These are phyloP conservation scores for Amblyteles armatorius DNA, from an alignment of 2,888 invertebrate species.

Conservation along the genomic window DNA sequence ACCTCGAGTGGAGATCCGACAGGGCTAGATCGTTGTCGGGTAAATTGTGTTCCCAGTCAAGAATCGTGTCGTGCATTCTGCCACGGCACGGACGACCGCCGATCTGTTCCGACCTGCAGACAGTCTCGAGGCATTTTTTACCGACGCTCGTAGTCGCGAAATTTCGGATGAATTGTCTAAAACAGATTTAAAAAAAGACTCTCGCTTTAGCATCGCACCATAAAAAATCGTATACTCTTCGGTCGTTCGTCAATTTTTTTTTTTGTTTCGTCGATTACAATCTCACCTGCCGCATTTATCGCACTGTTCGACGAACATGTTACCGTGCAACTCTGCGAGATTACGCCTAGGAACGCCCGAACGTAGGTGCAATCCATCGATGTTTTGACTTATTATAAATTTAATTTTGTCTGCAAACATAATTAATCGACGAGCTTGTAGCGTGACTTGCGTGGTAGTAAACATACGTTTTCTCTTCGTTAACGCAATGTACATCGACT, in stretches of 20 bases:
- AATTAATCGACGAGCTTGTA: slow-evolving; percentile 10
- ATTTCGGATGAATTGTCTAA: slow-evolving; percentile 92
- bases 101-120: slow-evolving; percentile 88
- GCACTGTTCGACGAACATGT: slow-evolving; percentile 98
- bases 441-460: not conserved
- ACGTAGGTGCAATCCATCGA: slow-evolving; percentile 97
- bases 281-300: slow-evolving; percentile 92
- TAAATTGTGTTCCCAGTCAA: slow-evolving; percentile 98
- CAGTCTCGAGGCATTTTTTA: slow-evolving; percentile 88
- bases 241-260: not conserved
- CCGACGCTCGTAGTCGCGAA: slow-evolving; percentile 93
- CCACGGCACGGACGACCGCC: slow-evolving; percentile 93
- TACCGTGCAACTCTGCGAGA: slow-evolving; percentile 98
- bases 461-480: not conserved
- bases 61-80: slow-evolving; percentile 93
- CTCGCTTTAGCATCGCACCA: not conserved
- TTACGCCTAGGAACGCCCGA: slow-evolving; percentile 93
- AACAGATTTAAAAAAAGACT: slow-evolving; percentile 66
- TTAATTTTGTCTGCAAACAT: slow-evolving; percentile 88
- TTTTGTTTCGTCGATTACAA: not conserved
- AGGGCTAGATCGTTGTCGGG: slow-evolving; percentile 94
- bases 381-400: slow-evolving; percentile 98
- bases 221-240: not conserved
- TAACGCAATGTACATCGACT: slow-evolving; percentile 59
- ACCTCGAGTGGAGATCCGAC: slow-evolving; percentile 95